Evolutionary conservation across 2,888 invertebrate genomes (phyloP).

Genomic region (Volucella inflata): DNA sequence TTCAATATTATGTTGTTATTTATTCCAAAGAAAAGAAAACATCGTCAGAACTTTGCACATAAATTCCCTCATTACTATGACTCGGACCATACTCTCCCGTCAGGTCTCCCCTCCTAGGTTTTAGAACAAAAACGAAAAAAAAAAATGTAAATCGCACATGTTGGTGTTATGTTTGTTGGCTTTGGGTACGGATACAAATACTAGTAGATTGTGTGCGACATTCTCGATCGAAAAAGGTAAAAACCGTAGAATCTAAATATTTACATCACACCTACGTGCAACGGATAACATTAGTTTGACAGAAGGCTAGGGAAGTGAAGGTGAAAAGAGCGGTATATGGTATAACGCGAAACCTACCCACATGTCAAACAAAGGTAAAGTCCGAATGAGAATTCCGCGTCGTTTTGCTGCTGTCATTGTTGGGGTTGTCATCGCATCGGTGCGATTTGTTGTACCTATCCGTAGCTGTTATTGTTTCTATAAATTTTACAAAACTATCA

Average conservation of each 20-base stretch:
- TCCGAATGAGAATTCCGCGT: constrained; percentile 53
- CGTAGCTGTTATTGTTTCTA: constrained; percentile 52
- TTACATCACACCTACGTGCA: constrained; percentile 70
- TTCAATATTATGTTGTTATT: constrained; percentile 50
- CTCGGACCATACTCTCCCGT: constrained; percentile 5
- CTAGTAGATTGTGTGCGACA: constrained; percentile 32
- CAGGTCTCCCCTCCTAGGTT: not conserved
- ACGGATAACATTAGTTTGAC: constrained; percentile 18
- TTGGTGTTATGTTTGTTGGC: not conserved
- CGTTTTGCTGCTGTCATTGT: constrained; percentile 32
- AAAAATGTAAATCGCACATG: constrained; percentile 68
- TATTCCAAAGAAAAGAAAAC: constrained; percentile 9
- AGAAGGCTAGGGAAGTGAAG: not conserved
- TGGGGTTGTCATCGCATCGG: not conserved
- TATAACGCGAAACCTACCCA: constrained; percentile 54
- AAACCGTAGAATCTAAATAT: constrained; percentile 63
- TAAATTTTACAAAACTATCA: constrained; percentile 56
- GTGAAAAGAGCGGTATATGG: constrained; percentile 3
- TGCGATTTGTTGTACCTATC: not conserved
- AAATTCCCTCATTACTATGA: constrained; percentile 39
- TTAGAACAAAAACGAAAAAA: constrained; percentile 43
- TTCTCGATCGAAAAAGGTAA: constrained; percentile 34
- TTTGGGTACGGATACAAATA: too few relatives aligned
- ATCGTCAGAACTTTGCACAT: constrained; percentile 42
- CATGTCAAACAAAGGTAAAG: constrained; percentile 73